These are phyloP conservation scores for Acropora yongei DNA, from an alignment of 64 coral and sea anemone genomes.

Conservation along the genomic window DNA sequence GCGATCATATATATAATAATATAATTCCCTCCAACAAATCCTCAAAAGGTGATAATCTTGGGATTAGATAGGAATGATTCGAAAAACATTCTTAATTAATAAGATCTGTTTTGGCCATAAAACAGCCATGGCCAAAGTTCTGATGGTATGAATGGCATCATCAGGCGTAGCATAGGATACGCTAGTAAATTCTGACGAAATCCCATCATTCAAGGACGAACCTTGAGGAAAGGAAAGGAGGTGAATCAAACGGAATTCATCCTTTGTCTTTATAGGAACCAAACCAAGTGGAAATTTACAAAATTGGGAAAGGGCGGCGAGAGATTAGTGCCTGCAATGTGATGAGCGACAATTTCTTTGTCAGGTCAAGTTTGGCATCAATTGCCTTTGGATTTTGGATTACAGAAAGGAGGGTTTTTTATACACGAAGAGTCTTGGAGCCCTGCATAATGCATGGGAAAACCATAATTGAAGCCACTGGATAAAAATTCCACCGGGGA, in stretches of 20 bases:
- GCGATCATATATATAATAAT: slow-evolving; percentile 45
- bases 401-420: slow-evolving; percentile 12
- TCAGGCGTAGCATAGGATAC: slow-evolving; percentile 22
- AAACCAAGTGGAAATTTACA: slow-evolving; percentile 23
- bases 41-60: slow-evolving; percentile 20
- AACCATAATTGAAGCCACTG: not conserved
- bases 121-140: slow-evolving; percentile 27
- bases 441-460: slow-evolving; percentile 18
- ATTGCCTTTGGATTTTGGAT: slow-evolving; percentile 6
- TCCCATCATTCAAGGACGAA: slow-evolving; percentile 46
- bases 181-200: slow-evolving; percentile 2
- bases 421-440: not conserved
- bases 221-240: slow-evolving; percentile 26
- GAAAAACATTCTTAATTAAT: slow-evolving; percentile 49
- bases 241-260: slow-evolving; percentile 18
- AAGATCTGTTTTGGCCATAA: slow-evolving; percentile 42
- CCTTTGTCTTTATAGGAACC: not conserved
- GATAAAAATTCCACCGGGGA: not conserved
- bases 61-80: slow-evolving; percentile 41
- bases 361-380: slow-evolving; percentile 1
- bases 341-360: not conserved
- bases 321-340: not conserved
- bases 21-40: slow-evolving; percentile 4
- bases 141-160: slow-evolving; percentile 29
- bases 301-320: slow-evolving; percentile 13